A percentile compares a stretch with the other conserved stretches of the same genome.
phyloP scores from a whole-genome alignment of 2,888 invertebrate species.

The Acrocyrtus sp. region DNA sequence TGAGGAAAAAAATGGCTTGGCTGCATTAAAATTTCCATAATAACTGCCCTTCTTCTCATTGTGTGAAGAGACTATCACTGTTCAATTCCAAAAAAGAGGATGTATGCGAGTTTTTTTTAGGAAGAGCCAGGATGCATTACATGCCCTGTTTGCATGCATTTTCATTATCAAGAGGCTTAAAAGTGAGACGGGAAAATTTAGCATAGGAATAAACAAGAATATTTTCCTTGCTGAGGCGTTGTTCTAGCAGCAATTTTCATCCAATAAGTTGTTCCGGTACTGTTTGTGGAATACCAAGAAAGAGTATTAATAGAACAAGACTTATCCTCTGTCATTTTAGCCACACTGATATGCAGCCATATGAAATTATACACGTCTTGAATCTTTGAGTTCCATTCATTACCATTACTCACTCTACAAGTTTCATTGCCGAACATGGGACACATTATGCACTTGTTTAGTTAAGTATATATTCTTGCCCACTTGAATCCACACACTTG shows the following conservation, averaged over 20 bases:
- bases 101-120: too few species aligned
- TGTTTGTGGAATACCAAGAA: constrained; percentile 9
- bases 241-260: too few species aligned
- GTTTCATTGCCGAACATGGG: background rate
- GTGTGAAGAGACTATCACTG: too few species aligned
- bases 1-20: too few species aligned
- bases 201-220: constrained; percentile 12
- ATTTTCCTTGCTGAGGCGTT: too few species aligned
- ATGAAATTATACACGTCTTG: background rate
- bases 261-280: background rate
- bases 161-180: constrained; percentile 19
- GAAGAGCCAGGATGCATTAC: constrained; percentile 40
- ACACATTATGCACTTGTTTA: too few species aligned
- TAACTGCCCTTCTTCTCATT: too few species aligned
- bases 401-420: constrained; percentile 16
- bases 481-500: background rate
- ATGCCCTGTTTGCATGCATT: constrained; percentile 48
- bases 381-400: constrained; percentile 35
- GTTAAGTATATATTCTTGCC: too few species aligned
- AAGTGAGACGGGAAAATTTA: constrained; percentile 19
- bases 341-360: constrained; percentile 20
- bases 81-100: too few species aligned
- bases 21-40: too few species aligned
- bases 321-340: constrained; percentile 42
- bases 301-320: constrained; percentile 51